phyloP scores from a whole-genome alignment of 2,113 vertebrate genomes.

The Mustela nigripes region DNA sequence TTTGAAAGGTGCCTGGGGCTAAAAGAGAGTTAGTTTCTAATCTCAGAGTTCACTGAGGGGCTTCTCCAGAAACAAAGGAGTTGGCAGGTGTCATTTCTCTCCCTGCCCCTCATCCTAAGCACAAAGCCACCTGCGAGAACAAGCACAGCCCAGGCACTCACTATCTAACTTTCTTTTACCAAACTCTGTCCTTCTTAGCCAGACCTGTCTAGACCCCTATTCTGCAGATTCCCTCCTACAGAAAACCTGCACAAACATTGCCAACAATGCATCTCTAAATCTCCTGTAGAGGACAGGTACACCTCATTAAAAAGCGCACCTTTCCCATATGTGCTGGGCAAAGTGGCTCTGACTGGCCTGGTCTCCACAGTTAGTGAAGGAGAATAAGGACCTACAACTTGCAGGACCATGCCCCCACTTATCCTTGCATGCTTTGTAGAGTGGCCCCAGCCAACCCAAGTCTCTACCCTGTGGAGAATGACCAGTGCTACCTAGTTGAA shows the following conservation, averaged over 20 bases:
- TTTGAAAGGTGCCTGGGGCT: not conserved
- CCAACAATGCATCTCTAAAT: not conserved
- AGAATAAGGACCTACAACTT: not conserved
- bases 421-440: not conserved
- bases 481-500: not conserved
- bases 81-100: not conserved
- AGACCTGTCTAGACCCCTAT: not conserved
- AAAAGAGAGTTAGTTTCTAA: not conserved
- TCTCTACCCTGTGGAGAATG: not conserved
- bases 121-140: not conserved
- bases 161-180: not conserved
- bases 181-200: not conserved
- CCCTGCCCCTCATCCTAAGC: not conserved
- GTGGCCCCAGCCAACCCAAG: not conserved
- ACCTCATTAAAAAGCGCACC: not conserved
- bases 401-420: not conserved
- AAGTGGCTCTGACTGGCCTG: not conserved
- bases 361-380: not conserved
- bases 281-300: not conserved
- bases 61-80: not conserved
- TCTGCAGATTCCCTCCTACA: not conserved
- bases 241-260: not conserved
- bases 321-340: not conserved
- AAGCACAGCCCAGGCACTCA: not conserved
- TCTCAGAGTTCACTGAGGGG: not conserved